Conservation (phyloP, 2,888 invertebrate genomes). For the Andrena bucephala region DNA sequence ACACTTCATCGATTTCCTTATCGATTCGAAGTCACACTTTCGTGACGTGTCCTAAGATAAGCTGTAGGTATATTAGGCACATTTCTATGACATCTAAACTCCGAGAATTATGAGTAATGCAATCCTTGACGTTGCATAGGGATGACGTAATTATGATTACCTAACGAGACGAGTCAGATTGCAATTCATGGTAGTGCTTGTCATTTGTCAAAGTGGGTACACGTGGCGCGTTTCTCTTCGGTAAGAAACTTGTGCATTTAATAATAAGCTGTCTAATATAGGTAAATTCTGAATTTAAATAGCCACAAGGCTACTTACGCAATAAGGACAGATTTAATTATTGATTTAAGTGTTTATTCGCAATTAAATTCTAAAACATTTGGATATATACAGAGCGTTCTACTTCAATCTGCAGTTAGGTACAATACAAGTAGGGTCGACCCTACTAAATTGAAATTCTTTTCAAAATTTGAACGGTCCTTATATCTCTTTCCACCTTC, state of each 20-base stretch:
- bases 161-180: slow-evolving; percentile 25
- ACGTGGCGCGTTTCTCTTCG: neutral
- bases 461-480: neutral
- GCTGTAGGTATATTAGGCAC: slow-evolving; percentile 19
- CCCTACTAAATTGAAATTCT: neutral
- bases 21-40: slow-evolving; percentile 2
- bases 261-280: too few relatives aligned
- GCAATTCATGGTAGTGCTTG: slow-evolving; percentile 40
- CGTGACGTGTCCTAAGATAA: slow-evolving; percentile 7
- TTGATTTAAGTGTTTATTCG: too few relatives aligned
- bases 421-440: neutral
- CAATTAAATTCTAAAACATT: too few relatives aligned
- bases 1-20: too few relatives aligned
- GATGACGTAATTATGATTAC: slow-evolving; percentile 59
- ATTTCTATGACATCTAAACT: slow-evolving; percentile 49
- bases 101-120: slow-evolving; percentile 41
- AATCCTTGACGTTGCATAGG: slow-evolving; percentile 46
- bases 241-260: neutral
- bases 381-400: too few relatives aligned
- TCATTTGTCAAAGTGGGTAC: slow-evolving; percentile 20
- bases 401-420: too few relatives aligned
- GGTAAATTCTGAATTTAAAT: too few relatives aligned
- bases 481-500: neutral
- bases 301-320: too few relatives aligned
- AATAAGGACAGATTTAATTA: too few relatives aligned